phyloP scores from a whole-genome alignment of 1,140 invertebrate species.

The Leptinotarsa lineolata region DNA sequence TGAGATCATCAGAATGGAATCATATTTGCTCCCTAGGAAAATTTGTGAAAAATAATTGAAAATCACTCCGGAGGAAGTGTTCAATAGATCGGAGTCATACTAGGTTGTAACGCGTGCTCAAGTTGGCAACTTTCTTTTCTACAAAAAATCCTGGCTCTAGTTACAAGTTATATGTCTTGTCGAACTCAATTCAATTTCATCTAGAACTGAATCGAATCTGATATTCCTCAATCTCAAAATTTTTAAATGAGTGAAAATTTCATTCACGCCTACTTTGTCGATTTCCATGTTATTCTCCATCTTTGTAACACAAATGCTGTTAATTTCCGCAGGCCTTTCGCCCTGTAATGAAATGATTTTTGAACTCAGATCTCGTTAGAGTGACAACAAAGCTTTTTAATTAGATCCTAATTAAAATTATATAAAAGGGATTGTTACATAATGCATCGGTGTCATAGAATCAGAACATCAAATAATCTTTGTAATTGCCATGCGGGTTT shows the following conservation, averaged over 20 bases:
- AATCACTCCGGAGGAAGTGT: too few relatives aligned
- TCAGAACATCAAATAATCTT: constrained; percentile 1
- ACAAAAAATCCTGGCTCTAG: too few relatives aligned
- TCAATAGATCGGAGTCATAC: too few relatives aligned
- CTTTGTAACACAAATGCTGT: not conserved
- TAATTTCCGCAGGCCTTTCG: not conserved
- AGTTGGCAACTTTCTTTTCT: too few relatives aligned
- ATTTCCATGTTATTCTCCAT: not conserved
- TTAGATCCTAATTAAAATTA: not conserved
- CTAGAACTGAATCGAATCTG: not conserved
- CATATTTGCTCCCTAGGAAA: too few relatives aligned
- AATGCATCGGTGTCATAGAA: not conserved
- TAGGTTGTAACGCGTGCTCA: too few relatives aligned
- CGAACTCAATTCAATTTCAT: not conserved
- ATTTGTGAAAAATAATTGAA: too few relatives aligned
- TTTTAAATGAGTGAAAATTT: too few relatives aligned
- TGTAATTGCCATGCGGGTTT: not conserved
- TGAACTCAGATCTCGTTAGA: not conserved
- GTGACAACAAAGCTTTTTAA: constrained; percentile 1
- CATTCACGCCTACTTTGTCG: not conserved
- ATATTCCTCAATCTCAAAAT: too few relatives aligned
- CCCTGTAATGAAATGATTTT: not conserved
- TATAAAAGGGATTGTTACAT: not conserved
- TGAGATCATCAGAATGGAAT: too few relatives aligned
- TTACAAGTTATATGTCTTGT: too few relatives aligned